These are phyloP conservation scores for Cyclophora punctaria DNA, from an alignment of 2,888 invertebrate genomes.

Conservation along the genomic window DNA sequence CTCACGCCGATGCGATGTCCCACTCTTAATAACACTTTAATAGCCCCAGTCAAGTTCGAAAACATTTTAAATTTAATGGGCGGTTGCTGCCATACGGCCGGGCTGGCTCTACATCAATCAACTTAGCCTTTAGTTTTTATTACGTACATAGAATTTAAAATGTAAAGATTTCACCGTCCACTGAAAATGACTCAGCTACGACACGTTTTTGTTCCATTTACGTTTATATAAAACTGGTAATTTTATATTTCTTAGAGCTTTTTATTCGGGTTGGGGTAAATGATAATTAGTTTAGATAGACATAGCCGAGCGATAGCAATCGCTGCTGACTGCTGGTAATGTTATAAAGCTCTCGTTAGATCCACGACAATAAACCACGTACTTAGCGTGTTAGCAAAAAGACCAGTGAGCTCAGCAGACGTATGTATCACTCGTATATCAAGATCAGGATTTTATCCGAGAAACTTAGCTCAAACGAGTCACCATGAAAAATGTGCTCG, in stretches of 20 bases:
- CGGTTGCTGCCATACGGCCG: slow-evolving; percentile 21
- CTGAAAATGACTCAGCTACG: no score
- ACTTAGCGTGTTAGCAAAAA: slow-evolving; percentile 8
- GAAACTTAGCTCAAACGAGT: slow-evolving; percentile 7
- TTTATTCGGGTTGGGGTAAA: slow-evolving; percentile 2
- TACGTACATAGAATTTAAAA: slow-evolving; percentile 11
- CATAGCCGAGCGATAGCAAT: slow-evolving; percentile 7
- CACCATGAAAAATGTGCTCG: slow-evolving; percentile 10
- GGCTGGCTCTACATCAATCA: slow-evolving; percentile 37
- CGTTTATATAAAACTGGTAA: not conserved
- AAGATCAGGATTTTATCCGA: slow-evolving; percentile 14
- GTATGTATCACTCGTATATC: slow-evolving; percentile 7
- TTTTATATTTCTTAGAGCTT: slow-evolving; percentile 1
- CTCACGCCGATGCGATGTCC: slow-evolving; percentile 28
- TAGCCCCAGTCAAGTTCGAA: slow-evolving; percentile 44
- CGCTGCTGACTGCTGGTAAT: slow-evolving; percentile 1
- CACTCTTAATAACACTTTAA: slow-evolving; percentile 46
- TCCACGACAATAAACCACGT: slow-evolving; percentile 10
- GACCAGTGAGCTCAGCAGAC: slow-evolving; percentile 4
- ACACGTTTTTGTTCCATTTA: not conserved
- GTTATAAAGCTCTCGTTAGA: slow-evolving; percentile 5
- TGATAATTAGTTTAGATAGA: slow-evolving; percentile 15
- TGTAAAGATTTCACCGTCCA: not conserved
- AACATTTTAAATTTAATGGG: slow-evolving; percentile 42
- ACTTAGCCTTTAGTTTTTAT: slow-evolving; percentile 23